Evolutionary conservation across 1,140 invertebrate species (phyloP).

Genomic region (Globodera ellingtonae): DNA sequence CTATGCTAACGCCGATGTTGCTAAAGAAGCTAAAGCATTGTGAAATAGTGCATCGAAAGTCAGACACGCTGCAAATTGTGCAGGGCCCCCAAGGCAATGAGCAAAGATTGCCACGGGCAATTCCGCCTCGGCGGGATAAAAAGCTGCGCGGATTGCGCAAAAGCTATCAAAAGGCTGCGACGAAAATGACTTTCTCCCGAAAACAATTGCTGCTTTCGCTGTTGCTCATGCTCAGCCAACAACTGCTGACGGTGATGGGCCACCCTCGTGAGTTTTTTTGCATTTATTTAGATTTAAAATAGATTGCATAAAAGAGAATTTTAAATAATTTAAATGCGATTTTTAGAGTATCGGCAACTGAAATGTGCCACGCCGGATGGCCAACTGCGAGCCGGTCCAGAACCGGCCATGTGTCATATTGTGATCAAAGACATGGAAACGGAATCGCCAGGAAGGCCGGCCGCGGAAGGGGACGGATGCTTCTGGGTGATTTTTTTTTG

Average conservation of each 20-base stretch:
- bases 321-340: not conserved
- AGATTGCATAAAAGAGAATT: not conserved
- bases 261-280: not conserved
- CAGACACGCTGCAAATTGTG: not conserved
- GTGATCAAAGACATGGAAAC: slow-evolving; percentile 61
- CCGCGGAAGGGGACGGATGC: slow-evolving; percentile 64
- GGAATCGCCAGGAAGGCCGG: slow-evolving; percentile 57
- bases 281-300: too few species aligned
- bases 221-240: not conserved
- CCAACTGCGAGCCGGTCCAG: slow-evolving; percentile 54
- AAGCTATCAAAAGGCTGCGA: not conserved
- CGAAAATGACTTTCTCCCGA: not conserved
- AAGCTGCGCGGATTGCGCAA: slow-evolving; percentile 5
- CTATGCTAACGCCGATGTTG: too few species aligned
- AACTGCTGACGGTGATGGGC: not conserved
- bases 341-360: slow-evolving; percentile 60
- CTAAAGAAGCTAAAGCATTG: too few species aligned
- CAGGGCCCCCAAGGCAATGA: not conserved
- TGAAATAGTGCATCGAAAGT: not conserved
- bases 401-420: slow-evolving; percentile 59
- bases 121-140: not conserved
- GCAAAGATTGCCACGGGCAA: not conserved
- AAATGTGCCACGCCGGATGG: slow-evolving; percentile 64
- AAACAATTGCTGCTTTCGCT: not conserved
- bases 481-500: slow-evolving; percentile 43